Evolutionary conservation across 2,888 invertebrate species (phyloP), one percentile per base, ranked within the genome.

Genomic region (Nematopogon swammerdamellus): DNA sequence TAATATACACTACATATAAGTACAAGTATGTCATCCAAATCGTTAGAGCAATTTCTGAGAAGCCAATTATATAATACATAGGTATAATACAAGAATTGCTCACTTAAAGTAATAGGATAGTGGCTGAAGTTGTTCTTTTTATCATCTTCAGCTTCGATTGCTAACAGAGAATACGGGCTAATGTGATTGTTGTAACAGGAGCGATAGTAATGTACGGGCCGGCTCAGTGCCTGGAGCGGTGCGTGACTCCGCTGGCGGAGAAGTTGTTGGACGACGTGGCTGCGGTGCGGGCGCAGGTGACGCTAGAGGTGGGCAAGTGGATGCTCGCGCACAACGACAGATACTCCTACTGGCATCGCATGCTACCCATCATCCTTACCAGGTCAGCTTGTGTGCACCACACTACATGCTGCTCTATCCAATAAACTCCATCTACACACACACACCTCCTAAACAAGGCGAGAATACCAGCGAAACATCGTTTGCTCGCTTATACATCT

Each of bases 281-380:
- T 0, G 72, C 82, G 51, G 95, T 96, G 0, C 82, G 97, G 45
- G 70, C 81, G 60, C 89, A 91, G 56, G 89, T 94, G 3, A 87
- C 89, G 0, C 71, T 84, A 58, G 87, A 91, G 57, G 88, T 92
- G 1, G 90, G 91, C 2, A 75, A 81, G 45, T 91, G 94, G 91
- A 77, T 95, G 64, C 64, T 91, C 19, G 82, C 85, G 49, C 84
- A 95, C 50, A 82, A 82, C 48, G 95, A 97, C 65, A 80, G 96
- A 57, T 97, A 97, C 64, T 95, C 95, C 0, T 95, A 87, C 71
- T 95, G 92, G 80, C 87, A 89, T 64, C 87, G 89, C 57, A 82
- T 96, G 59, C 80, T 97, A 56, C 96, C 97, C 0, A 69, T 96
- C 11, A 71, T 95, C 3, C 70, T 97, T 30, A 92, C 94, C 44